phyloP scores from a whole-genome alignment of 2,113 vertebrate species.

The Microcebus griseorufus region DNA sequence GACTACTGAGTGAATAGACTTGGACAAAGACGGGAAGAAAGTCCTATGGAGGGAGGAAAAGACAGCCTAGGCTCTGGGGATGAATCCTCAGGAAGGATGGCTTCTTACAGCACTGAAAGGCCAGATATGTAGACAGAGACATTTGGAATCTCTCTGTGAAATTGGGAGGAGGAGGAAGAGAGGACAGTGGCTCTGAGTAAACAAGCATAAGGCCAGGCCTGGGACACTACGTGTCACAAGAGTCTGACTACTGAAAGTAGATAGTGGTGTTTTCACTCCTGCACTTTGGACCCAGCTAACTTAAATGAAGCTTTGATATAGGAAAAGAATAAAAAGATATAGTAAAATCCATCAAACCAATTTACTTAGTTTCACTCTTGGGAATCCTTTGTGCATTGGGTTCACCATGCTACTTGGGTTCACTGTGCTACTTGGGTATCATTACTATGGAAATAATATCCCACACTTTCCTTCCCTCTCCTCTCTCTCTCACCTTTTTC shows the following conservation, averaged over 20 bases:
- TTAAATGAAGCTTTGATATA: background rate
- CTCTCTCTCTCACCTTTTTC: background rate
- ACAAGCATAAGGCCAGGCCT: background rate
- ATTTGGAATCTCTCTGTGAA: background rate
- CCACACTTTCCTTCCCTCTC: background rate
- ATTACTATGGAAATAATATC: background rate
- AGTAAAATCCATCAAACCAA: background rate
- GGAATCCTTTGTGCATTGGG: background rate
- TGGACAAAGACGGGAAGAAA: background rate
- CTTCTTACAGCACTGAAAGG: background rate
- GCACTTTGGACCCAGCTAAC: background rate
- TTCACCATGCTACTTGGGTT: too few species aligned
- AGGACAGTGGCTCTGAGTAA: background rate
- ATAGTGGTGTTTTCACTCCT: background rate
- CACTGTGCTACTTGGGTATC: too few species aligned
- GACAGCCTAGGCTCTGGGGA: background rate
- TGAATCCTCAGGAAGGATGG: background rate
- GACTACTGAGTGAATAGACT: background rate
- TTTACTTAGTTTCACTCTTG: background rate
- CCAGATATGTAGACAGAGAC: background rate
- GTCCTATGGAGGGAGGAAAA: background rate
- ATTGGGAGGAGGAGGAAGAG: background rate
- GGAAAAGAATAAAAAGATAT: background rate
- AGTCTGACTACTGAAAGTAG: background rate
- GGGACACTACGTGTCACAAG: background rate